Conservation (phyloP, 1,140 invertebrate species). For the Araneus ventricosus region DNA sequence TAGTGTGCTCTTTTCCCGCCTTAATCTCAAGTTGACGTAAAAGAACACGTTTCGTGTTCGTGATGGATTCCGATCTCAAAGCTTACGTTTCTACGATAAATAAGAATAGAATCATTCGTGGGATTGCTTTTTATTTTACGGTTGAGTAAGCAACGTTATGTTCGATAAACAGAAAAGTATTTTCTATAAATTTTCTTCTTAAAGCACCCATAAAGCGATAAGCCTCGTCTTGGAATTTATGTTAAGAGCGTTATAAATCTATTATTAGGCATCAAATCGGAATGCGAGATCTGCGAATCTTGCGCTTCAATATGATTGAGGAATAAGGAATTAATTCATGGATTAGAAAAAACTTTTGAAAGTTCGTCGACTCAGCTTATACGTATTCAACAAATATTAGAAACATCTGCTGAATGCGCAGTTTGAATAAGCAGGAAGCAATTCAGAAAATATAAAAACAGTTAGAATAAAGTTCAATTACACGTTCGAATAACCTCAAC, state of each 20-base stretch:
- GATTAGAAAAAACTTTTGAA: background rate
- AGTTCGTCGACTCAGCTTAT: background rate
- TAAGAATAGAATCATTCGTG: conserved; percentile 12
- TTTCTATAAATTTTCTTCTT: conserved; percentile 9
- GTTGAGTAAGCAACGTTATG: background rate
- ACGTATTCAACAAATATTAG: background rate
- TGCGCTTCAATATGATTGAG: background rate
- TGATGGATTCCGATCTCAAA: background rate
- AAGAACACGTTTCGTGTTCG: background rate
- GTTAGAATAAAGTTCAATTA: background rate
- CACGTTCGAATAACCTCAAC: background rate
- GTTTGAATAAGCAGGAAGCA: background rate
- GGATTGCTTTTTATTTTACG: background rate
- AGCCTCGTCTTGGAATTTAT: background rate
- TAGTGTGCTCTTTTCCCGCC: background rate
- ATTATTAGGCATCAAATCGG: background rate
- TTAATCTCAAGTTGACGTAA: background rate
- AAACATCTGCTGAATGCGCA: background rate
- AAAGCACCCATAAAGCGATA: background rate
- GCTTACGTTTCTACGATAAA: background rate
- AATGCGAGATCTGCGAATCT: background rate
- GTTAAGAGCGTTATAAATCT: background rate
- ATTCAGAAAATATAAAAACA: background rate
- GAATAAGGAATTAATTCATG: background rate
- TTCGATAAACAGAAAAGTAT: background rate